These are phyloP conservation scores for Sternotherus odoratus DNA, from an alignment of 2,797 vertebrate species.

Conservation along the genomic window DNA sequence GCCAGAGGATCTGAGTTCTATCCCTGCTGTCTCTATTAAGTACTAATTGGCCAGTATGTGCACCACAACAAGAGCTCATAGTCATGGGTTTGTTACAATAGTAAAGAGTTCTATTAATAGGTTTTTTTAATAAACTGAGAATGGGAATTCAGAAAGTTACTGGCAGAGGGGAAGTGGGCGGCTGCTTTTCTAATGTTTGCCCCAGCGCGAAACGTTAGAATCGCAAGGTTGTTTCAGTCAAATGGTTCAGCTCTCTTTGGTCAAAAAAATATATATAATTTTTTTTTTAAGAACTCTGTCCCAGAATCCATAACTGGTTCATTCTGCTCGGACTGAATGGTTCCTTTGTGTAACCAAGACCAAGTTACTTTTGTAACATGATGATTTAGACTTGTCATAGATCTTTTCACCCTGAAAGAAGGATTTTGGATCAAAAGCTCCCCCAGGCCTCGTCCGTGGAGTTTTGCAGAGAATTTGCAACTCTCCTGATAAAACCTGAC, in stretches of 20 bases:
- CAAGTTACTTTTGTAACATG: conserved; percentile 32
- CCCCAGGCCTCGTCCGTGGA: background rate
- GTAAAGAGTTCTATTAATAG: background rate
- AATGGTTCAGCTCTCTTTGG: background rate
- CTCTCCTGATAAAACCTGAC: background rate
- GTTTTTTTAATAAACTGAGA: background rate
- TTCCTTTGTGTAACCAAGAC: conserved; percentile 59
- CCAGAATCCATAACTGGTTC: conserved; percentile 27
- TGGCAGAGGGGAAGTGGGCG: background rate
- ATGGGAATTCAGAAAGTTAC: background rate
- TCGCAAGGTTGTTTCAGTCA: background rate
- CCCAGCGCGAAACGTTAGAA: background rate
- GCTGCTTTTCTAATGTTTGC: background rate
- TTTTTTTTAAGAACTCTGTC: background rate
- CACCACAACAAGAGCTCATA: background rate
- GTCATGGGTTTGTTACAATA: background rate
- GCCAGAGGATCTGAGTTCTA: too few species aligned
- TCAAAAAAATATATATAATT: background rate
- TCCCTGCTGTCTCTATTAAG: background rate
- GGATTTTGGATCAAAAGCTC: background rate
- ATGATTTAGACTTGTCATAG: background rate
- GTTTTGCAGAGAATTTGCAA: background rate
- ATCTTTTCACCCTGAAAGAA: background rate
- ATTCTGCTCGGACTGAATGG: conserved; percentile 59
- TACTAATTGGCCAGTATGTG: background rate